These are phyloP conservation scores for Botia almorhae DNA, from an alignment of 2,797 vertebrate genomes.

Conservation along the genomic window DNA sequence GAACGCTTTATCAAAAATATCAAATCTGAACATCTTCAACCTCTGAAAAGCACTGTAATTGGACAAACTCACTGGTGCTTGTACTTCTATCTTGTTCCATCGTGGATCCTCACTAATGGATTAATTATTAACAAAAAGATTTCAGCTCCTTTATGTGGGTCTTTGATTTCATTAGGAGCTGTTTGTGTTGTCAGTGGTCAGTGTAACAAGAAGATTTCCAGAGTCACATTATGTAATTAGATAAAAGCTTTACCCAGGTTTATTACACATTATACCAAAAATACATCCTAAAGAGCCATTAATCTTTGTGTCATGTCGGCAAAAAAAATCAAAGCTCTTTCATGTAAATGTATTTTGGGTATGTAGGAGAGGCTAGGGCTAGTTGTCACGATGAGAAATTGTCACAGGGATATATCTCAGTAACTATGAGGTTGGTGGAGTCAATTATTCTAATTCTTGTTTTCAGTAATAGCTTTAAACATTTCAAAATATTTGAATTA, in stretches of 20 bases:
- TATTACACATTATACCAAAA: constrained; percentile 18
- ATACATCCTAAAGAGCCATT: constrained; percentile 8
- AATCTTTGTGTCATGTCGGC: constrained; percentile 8
- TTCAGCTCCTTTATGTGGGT: background rate
- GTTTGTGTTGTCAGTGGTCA: constrained; percentile 20
- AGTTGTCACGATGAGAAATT: background rate
- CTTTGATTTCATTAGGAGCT: constrained; percentile 19
- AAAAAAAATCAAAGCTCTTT: constrained; percentile 2
- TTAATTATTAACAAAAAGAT: constrained; percentile 8
- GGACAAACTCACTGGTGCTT: background rate
- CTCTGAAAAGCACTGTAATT: background rate
- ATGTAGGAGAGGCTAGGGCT: background rate
- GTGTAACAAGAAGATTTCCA: constrained; percentile 28
- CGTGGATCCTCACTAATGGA: background rate
- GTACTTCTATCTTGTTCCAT: background rate
- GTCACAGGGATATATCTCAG: no score
- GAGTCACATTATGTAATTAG: constrained; percentile 39
- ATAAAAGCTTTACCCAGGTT: constrained; percentile 18
- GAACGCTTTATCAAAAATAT: no score
- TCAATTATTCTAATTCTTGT: no score
- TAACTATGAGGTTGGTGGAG: no score
- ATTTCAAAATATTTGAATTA: no score
- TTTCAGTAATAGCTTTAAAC: no score
- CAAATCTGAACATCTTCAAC: no score
- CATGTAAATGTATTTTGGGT: background rate